Conservation (phyloP, 2,113 vertebrate genomes). For the Oreocharis arfaki region DNA sequence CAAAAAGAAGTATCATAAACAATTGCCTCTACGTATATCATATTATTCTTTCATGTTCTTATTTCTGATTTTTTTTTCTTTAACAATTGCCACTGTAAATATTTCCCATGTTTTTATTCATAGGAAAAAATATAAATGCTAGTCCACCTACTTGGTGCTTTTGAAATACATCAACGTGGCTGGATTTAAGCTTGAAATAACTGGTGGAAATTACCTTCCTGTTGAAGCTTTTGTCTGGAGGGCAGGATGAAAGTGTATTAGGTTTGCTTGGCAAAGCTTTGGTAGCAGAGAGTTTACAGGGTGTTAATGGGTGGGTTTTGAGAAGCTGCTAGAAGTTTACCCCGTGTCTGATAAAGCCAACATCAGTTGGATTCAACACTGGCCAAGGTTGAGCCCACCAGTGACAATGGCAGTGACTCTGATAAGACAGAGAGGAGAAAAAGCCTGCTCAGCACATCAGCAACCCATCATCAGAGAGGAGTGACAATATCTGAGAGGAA, state of each 20-base stretch:
- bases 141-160: background rate
- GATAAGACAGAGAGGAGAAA: background rate
- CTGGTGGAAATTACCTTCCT: background rate
- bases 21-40: background rate
- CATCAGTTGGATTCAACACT: accelerated
- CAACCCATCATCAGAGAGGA: background rate
- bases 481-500: background rate
- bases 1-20: background rate
- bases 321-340: background rate
- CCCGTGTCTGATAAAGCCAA: accelerated
- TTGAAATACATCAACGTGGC: background rate
- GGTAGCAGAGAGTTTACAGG: background rate
- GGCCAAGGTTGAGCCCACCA: background rate
- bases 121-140: background rate
- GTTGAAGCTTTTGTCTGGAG: background rate
- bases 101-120: background rate
- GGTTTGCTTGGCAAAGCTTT: background rate
- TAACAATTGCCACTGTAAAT: background rate
- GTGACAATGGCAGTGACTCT: accelerated
- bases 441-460: background rate
- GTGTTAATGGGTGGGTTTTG: background rate
- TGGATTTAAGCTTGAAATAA: background rate
- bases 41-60: background rate
- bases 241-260: background rate
- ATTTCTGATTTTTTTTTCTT: background rate